Base-by-base conservation (phyloP, 2,888 invertebrate species). In the Melipona beecheii region DNA sequence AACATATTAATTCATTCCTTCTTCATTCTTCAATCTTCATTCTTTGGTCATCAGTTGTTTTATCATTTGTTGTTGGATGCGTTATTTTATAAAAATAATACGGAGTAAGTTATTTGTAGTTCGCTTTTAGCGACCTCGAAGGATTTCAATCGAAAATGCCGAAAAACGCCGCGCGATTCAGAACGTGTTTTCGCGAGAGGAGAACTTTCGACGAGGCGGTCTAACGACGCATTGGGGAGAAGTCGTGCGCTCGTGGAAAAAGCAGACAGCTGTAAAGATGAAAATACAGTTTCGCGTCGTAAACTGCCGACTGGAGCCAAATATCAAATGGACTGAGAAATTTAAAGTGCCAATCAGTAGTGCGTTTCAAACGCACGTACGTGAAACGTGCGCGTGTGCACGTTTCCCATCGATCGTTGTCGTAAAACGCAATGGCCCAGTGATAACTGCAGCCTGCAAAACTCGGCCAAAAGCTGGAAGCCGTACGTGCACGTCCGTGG, bases 271-370 rank as follows among this genome's bases (percentile, higher is more conserved):
- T 24, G 56, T 24, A 69, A 58, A 72, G 77, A 77, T 65, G 78
- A 50, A 85, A 80, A 80, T 58, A 75, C 66, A 75, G 76, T 81
- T 81, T 77, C 56, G 49, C 49, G 49, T 73, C 66, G 73, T 77
- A 83, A 85, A 84, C 79, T 84, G 71, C 66, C 60, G 75, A 56
- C 66, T 71, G 83, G 60, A 84, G 80, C 85, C 82, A 83, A 84
- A 79, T 86, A 89, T 81, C 89, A 91, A 93, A 93, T 92, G 93
- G 91, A 84, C 89, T 91, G 92, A 88, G 90, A 93, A 93, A 93
- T 93, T 93, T 92, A 92, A 92, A 93, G 91, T 90, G 90, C 92
- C 92, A 93, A 93, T 93, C 93, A 93, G 91, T 87, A 87, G 85
- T 91, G 89, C 91, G 90, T 91, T 90, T 87, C 91, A 91, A 89